Evolutionary conservation across 1,140 invertebrate genomes (phyloP).

Genomic region (Drosophila azteca): DNA sequence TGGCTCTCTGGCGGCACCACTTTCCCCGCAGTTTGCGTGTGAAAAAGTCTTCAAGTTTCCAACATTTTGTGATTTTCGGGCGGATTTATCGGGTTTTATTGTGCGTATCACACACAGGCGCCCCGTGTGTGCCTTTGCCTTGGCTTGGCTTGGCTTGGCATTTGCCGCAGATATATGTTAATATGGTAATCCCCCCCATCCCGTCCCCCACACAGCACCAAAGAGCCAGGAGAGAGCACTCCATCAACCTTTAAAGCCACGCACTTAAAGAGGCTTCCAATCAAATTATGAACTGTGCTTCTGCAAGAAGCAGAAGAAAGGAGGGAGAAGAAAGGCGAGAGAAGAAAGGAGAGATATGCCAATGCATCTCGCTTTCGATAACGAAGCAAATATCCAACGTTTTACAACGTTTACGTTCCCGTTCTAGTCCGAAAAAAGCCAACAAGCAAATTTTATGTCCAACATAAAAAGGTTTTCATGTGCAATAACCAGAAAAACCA

Average conservation of each 20-base stretch:
- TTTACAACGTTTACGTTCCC: constrained; percentile 52
- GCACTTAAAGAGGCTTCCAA: constrained; percentile 48
- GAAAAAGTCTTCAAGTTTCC: constrained; percentile 71
- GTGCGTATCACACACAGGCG: constrained; percentile 62
- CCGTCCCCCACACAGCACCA: constrained; percentile 2
- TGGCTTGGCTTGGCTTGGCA: constrained; percentile 47
- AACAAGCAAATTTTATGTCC: constrained; percentile 50
- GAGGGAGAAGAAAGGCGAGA: constrained; percentile 1
- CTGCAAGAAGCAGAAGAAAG: neutral
- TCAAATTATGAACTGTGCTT: constrained; percentile 46
- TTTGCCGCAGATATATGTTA: constrained; percentile 71
- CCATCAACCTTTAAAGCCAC: constrained; percentile 67
- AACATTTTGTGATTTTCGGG: constrained; percentile 71
- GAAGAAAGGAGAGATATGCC: neutral
- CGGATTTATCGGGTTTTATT: constrained; percentile 79
- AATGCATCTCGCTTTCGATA: constrained; percentile 19
- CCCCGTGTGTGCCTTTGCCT: constrained; percentile 1
- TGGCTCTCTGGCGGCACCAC: neutral
- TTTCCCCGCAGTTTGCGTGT: constrained; percentile 54
- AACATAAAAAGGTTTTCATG: constrained; percentile 67
- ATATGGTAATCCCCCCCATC: constrained; percentile 62
- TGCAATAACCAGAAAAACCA: constrained; percentile 42
- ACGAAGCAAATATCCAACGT: constrained; percentile 20
- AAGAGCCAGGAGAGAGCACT: constrained; percentile 7
- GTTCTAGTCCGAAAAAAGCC: constrained; percentile 31